phyloP scores from a whole-genome alignment of 2,113 vertebrate species.

The Numenius arquata region DNA sequence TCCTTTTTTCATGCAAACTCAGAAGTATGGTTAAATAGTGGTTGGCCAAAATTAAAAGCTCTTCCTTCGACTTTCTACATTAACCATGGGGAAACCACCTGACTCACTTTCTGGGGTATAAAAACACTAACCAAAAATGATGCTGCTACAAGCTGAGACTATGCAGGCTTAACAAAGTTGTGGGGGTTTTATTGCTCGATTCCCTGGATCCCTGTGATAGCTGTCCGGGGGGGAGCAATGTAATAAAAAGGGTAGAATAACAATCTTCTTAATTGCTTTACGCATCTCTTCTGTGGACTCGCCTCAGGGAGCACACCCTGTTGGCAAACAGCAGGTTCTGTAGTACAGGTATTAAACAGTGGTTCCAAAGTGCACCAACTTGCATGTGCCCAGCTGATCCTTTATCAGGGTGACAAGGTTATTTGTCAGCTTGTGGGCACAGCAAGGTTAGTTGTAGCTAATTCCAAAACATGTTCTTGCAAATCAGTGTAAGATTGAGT shows the following conservation, averaged over 20 bases:
- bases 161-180: background rate
- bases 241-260: conserved; percentile 46
- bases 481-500: background rate
- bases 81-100: background rate
- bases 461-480: background rate
- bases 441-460: background rate
- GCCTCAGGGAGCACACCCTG: conserved; percentile 11
- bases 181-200: background rate
- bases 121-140: background rate
- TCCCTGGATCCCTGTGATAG: background rate
- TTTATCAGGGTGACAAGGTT: background rate
- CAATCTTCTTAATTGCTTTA: conserved; percentile 16
- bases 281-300: background rate
- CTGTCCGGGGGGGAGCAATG: background rate
- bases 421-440: background rate
- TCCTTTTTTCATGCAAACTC: background rate
- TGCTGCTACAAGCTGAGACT: background rate
- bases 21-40: background rate
- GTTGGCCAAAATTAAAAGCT: background rate
- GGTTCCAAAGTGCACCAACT: conserved; percentile 50
- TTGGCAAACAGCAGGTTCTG: conserved; percentile 48
- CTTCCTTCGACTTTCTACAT: background rate
- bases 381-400: background rate
- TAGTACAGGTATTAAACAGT: background rate
- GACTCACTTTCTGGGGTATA: background rate